Percentiles rank a stretch among this genome's conserved stretches.
Evolutionary conservation across 2,113 vertebrate genomes (phyloP).

Genomic region (Pandion haliaetus): DNA sequence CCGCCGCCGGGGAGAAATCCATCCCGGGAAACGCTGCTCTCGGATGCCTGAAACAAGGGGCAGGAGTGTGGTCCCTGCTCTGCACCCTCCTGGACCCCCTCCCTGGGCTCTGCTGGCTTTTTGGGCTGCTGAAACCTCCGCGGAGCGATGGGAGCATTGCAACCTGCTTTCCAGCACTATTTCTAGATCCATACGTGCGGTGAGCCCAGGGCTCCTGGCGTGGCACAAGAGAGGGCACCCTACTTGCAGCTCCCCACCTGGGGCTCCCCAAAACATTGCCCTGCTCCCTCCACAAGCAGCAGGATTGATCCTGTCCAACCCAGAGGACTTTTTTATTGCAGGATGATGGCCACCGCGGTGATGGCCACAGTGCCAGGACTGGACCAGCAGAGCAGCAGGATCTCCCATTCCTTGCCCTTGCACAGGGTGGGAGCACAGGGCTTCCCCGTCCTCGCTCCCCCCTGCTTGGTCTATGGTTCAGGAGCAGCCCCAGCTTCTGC

Average conservation of each 20-base stretch:
- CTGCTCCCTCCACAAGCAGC: neutral
- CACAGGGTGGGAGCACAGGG: fast-evolving
- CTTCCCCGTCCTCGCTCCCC: neutral
- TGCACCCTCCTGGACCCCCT: neutral
- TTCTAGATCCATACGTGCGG: fast-evolving
- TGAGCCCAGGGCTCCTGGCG: neutral
- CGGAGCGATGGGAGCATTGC: neutral
- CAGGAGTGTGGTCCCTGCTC: fast-evolving
- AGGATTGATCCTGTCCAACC: neutral
- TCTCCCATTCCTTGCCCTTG: fast-evolving
- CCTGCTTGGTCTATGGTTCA: fast-evolving
- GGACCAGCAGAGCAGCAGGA: fast-evolving
- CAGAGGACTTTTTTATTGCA: neutral
- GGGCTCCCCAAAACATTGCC: neutral
- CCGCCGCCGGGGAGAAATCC: neutral
- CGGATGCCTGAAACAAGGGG: neutral
- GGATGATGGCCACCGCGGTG: neutral
- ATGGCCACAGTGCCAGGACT: fast-evolving
- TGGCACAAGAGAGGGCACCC: neutral
- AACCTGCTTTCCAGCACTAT: neutral
- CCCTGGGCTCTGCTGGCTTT: neutral
- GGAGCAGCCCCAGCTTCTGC: neutral
- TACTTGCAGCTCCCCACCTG: fast-evolving
- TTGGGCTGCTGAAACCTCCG: neutral
- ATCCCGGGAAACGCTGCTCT: neutral